A percentile compares a stretch with the other conserved stretches of the same genome.
phyloP scores from a whole-genome alignment of 2,113 vertebrate species.

The Uropsilus gracilis region DNA sequence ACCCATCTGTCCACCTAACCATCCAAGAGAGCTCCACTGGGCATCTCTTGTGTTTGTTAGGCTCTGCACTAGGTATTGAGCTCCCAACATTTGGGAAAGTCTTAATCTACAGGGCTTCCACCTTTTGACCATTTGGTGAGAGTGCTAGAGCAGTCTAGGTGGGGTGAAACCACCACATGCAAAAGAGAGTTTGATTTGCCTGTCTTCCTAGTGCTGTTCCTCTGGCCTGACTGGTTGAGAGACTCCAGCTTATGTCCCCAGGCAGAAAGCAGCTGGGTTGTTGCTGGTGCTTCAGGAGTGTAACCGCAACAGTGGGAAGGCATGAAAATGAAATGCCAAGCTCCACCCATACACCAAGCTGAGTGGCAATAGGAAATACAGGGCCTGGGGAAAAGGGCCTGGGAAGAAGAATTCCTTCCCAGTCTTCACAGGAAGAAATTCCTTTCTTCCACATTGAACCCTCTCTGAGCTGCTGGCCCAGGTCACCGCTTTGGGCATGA shows the following conservation, averaged over 20 bases:
- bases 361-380: not conserved
- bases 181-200: slow-evolving; percentile 12
- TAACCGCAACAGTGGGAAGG: not conserved
- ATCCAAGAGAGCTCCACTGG: not conserved
- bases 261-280: not conserved
- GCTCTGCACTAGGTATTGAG: not conserved
- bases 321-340: not conserved
- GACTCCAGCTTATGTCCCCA: not conserved
- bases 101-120: not conserved
- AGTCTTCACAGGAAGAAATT: not conserved
- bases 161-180: not conserved
- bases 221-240: not conserved
- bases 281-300: not conserved
- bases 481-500: not conserved
- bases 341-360: not conserved
- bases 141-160: not conserved
- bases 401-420: not conserved
- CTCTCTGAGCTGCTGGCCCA: not conserved
- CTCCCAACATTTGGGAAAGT: not conserved
- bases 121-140: not conserved
- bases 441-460: slow-evolving; percentile 10
- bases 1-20: not conserved
- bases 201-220: not conserved
- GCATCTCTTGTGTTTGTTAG: not conserved
- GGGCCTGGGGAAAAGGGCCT: not conserved